Conservation (phyloP, 1,140 invertebrate species). For the Sitodiplosis mosellana region DNA sequence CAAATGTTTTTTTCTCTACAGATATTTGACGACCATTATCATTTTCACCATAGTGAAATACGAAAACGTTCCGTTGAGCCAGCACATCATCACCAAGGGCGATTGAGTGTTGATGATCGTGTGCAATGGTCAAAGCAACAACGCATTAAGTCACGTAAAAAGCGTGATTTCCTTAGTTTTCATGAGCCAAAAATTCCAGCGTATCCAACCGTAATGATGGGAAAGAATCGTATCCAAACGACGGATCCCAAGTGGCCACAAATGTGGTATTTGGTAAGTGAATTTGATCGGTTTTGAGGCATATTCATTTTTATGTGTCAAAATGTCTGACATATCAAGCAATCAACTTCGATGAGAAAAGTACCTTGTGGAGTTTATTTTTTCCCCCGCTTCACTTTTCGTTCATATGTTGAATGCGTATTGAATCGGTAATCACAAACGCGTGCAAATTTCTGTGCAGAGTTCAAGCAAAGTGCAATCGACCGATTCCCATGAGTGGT, state of each 20-base stretch:
- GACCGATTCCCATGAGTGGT: no score
- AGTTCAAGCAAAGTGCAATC: no score
- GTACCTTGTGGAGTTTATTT: no score
- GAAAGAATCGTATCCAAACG: constrained; percentile 8
- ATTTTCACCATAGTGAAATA: constrained; percentile 56
- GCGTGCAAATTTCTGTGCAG: no score
- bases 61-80: constrained; percentile 50
- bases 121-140: constrained; percentile 56
- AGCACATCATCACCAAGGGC: constrained; percentile 41
- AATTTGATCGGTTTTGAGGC: not conserved
- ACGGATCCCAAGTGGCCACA: constrained; percentile 64
- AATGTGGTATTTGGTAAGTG: constrained; percentile 83
- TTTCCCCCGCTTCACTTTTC: no score
- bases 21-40: constrained; percentile 65
- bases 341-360: no score
- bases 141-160: constrained; percentile 41
- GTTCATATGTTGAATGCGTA: no score
- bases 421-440: no score
- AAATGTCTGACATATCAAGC: no score
- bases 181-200: constrained; percentile 24
- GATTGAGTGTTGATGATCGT: constrained; percentile 44
- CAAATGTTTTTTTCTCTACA: constrained; percentile 29
- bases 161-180: constrained; percentile 40
- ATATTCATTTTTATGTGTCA: not conserved
- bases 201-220: no score